Base-by-base conservation (phyloP, 2,113 vertebrate genomes). In the Callopanchax toddi region DNA sequence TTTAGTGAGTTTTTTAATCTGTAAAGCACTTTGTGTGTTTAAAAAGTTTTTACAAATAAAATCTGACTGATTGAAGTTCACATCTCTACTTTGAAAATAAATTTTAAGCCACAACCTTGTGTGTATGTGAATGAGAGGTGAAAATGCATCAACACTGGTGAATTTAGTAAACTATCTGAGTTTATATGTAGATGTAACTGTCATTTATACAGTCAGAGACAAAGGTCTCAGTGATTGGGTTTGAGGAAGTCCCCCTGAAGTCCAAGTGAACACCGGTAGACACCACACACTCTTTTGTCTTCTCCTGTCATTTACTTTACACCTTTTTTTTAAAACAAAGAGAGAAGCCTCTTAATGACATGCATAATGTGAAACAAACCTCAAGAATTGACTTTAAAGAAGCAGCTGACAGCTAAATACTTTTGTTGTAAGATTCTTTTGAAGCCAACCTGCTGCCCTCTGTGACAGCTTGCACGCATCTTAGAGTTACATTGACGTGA, bases 351-450 rank as follows among this genome's bases (percentile, higher is more conserved):
- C 17, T 50, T 66, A 63, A 65, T 53, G 40, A 46, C 46, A 57
- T 53, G 55, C 63, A 50, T 55, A 60, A 3, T 2, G 20, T 7
- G 37, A 16, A 42, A 7, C 15, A 13, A n/a, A 6, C 10, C 4
- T 11, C 12, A 20, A 50, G 37, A 11, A 65, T 71, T 78, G 11
- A 66, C 79, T 87, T 87, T 76, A 34, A 81, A 86, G 13, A n/a
- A 42, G 61, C n/a, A 3, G 37, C 61, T 83, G 86, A 87, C 83
- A 81, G 76, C 64, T 39, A 36, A 70, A 64, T 13, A 52, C 81
- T 76, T 88, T 83, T 76, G 56, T 78, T 64, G 20, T 75, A 70
- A 9, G 46, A 62, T 45, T 72, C 82, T 63, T 81, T 79, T 86
- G 81, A 87, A 77, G 25, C 21, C 13, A 42, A 63, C 49, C 60